A percentile compares a stretch with the other conserved stretches of the same genome.
phyloP scores from a whole-genome alignment of 2,113 vertebrate genomes.

The Lota lota region DNA sequence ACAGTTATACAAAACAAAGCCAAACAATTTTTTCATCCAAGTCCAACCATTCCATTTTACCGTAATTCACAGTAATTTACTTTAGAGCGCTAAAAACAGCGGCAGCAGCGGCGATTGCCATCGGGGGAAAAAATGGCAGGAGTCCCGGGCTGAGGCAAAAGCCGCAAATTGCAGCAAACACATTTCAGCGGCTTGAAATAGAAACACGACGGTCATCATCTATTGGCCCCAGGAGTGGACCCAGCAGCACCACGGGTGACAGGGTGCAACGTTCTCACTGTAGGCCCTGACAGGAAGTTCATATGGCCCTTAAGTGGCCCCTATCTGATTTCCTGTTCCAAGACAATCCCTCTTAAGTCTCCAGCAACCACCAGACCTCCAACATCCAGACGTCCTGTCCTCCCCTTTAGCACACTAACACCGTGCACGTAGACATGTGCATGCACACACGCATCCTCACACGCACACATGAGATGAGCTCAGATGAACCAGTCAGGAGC shows the following conservation, averaged over 20 bases:
- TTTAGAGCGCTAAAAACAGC: conserved; percentile 59
- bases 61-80: conserved; percentile 70
- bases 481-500: too few relatives aligned
- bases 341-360: conserved; percentile 19
- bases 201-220: conserved; percentile 43
- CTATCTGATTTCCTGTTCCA: conserved; percentile 68
- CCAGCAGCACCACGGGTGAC: conserved; percentile 4
- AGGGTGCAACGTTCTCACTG: conserved; percentile 44
- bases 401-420: not conserved
- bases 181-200: conserved; percentile 50
- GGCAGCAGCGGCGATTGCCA: conserved; percentile 54
- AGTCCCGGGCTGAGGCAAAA: conserved; percentile 21
- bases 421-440: conserved; percentile 18
- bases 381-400: conserved; percentile 27
- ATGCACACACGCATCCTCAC: conserved; percentile 12
- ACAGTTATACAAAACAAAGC: conserved; percentile 54
- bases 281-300: conserved; percentile 54
- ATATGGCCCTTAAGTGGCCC: conserved; percentile 34
- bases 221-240: conserved; percentile 13
- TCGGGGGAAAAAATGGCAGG: conserved; percentile 12
- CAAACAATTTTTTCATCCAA: conserved; percentile 41
- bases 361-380: conserved; percentile 22
- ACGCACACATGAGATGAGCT: not conserved
- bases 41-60: conserved; percentile 59
- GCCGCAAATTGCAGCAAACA: conserved; percentile 69